These are phyloP conservation scores for Meandrina meandrites DNA, from an alignment of 92 coral and sea anemone species.

Conservation along the genomic window DNA sequence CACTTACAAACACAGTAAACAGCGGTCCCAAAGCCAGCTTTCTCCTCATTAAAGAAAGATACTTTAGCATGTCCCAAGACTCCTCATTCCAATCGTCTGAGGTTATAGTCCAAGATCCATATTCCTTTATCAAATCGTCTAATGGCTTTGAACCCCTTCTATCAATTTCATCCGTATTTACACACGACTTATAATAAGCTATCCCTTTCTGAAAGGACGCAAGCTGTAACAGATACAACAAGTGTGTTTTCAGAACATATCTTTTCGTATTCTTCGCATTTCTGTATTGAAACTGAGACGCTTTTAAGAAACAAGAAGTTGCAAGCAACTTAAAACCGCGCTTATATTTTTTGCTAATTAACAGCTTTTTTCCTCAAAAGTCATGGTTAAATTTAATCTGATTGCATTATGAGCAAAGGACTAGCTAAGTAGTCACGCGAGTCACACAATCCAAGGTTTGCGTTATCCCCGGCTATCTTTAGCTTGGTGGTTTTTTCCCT, in stretches of 20 bases:
- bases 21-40: conserved; percentile 67
- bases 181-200: conserved; percentile 76
- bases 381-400: too few relatives aligned
- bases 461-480: too few relatives aligned
- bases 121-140: conserved; percentile 58
- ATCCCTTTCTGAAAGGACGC: conserved; percentile 36
- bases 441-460: too few relatives aligned
- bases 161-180: conserved; percentile 64
- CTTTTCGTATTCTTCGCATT: background rate
- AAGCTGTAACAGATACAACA: conserved; percentile 10
- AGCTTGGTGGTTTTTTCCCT: too few relatives aligned
- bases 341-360: too few relatives aligned
- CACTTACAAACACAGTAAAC: conserved; percentile 48
- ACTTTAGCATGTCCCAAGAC: conserved; percentile 66
- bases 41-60: conserved; percentile 62
- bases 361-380: too few relatives aligned
- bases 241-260: background rate
- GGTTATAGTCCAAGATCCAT: conserved; percentile 87
- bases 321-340: too few relatives aligned
- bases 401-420: too few relatives aligned
- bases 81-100: conserved; percentile 73
- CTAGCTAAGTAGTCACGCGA: too few relatives aligned
- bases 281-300: background rate
- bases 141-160: conserved; percentile 55
- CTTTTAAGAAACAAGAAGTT: too few relatives aligned